Conservation (phyloP, 1,140 invertebrate species). For the Wasmannia auropunctata region DNA sequence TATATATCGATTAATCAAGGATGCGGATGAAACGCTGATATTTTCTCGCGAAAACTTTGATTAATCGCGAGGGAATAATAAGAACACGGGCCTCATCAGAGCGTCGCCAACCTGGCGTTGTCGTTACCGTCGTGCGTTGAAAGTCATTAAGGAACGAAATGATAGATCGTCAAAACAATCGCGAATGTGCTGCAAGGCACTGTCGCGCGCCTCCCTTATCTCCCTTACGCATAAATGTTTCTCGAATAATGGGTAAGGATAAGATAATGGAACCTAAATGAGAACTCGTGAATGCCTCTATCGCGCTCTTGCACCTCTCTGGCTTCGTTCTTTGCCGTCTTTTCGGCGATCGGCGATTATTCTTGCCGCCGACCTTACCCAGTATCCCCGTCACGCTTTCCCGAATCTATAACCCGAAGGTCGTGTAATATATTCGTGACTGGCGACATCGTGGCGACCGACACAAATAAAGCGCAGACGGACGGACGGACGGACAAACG, state of each 20-base stretch:
- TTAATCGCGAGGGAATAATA: slow-evolving; percentile 27
- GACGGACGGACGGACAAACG: slow-evolving; percentile 48
- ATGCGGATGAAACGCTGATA: background rate
- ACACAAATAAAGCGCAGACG: slow-evolving; percentile 58
- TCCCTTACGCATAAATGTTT: background rate
- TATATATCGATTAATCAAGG: background rate
- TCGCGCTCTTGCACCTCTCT: background rate
- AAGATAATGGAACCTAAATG: background rate
- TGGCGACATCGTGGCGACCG: slow-evolving; percentile 64
- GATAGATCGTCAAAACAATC: slow-evolving; percentile 4
- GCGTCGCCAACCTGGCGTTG: background rate
- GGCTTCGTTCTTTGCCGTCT: background rate
- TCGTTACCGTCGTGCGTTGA: background rate
- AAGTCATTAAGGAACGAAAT: slow-evolving; percentile 1
- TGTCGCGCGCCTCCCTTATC: background rate
- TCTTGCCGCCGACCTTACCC: background rate
- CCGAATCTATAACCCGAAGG: slow-evolving; percentile 69
- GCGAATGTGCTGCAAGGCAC: background rate
- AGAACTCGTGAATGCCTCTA: background rate
- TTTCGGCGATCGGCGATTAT: slow-evolving; percentile 13
- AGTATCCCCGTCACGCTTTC: slow-evolving; percentile 38
- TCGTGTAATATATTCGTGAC: slow-evolving; percentile 61
- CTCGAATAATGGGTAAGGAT: background rate
- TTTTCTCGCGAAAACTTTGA: slow-evolving; percentile 33
- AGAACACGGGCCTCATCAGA: background rate